These are phyloP conservation scores for Tolypeutes matacus DNA, from an alignment of 2,797 vertebrate species.

Conservation along the genomic window DNA sequence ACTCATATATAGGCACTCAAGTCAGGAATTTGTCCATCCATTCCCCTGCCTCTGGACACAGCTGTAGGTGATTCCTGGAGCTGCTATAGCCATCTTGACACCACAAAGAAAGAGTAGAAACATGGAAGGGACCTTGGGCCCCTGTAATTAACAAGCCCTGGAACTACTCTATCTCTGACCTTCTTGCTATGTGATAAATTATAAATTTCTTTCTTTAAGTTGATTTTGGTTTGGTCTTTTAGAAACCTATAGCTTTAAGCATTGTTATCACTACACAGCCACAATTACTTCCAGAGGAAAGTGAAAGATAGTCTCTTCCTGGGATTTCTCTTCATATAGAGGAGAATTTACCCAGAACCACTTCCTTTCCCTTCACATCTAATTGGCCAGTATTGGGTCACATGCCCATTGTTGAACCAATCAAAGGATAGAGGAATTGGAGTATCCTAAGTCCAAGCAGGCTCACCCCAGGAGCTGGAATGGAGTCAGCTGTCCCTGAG, in stretches of 20 bases:
- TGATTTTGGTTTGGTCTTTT: slow-evolving; percentile 40
- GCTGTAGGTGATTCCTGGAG: background rate
- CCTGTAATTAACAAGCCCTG: background rate
- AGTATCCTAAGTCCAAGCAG: background rate
- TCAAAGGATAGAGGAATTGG: background rate
- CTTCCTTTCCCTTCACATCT: slow-evolving; percentile 1
- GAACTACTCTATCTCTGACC: slow-evolving; percentile 18
- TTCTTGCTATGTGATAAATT: background rate
- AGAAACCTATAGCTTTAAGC: slow-evolving; percentile 34
- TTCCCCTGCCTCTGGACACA: background rate
- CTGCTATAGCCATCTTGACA: background rate
- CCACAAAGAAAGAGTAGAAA: slow-evolving; percentile 1
- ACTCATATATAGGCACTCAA: background rate
- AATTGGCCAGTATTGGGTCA: background rate
- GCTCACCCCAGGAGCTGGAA: background rate
- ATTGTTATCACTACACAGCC: background rate
- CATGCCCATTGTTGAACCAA: background rate
- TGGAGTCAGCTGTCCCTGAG: background rate
- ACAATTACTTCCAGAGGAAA: slow-evolving; percentile 11
- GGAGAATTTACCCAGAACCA: background rate
- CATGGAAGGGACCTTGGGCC: background rate
- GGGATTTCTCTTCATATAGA: slow-evolving; percentile 56
- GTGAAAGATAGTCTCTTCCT: slow-evolving; percentile 2
- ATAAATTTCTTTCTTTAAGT: slow-evolving; percentile 32
- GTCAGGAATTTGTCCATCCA: background rate